These are phyloP conservation scores for Eurystomus glaucurus DNA, from an alignment of 2,797 vertebrate species.

Conservation along the genomic window DNA sequence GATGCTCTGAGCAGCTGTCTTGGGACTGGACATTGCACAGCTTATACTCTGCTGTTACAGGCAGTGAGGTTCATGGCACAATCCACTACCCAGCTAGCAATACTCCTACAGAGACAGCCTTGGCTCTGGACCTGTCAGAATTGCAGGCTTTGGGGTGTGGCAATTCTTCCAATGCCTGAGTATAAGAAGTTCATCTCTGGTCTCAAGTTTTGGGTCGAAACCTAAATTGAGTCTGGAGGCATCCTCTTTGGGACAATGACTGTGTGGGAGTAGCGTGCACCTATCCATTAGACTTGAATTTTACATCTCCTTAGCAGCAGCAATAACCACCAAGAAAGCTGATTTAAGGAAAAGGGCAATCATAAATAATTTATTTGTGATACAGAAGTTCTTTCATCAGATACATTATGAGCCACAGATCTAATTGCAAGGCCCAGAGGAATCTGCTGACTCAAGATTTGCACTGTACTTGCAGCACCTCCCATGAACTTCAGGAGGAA, in stretches of 20 bases:
- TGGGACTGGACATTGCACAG: accelerated
- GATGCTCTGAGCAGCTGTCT: neutral
- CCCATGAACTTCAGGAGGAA: accelerated
- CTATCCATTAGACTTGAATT: neutral
- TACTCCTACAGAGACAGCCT: accelerated
- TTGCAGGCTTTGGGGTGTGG: accelerated
- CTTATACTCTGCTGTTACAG: neutral
- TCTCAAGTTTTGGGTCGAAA: neutral
- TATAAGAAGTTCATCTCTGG: neutral
- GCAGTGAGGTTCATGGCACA: neutral
- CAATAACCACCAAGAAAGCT: neutral
- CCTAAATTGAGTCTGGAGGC: neutral
- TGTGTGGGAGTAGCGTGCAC: neutral
- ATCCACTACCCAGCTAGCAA: neutral
- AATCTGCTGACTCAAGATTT: neutral
- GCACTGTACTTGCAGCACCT: neutral
- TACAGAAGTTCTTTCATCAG: neutral
- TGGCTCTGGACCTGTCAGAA: neutral
- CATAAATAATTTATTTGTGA: neutral
- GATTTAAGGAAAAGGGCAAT: neutral
- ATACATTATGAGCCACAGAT: neutral
- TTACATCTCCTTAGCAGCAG: neutral
- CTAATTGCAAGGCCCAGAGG: neutral
- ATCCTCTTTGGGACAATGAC: neutral
- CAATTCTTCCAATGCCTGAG: neutral